Percentiles rank a stretch among this genome's conserved stretches.
Evolutionary conservation across 2,797 vertebrate species (phyloP).

Genomic region (Argyrosomus regius): DNA sequence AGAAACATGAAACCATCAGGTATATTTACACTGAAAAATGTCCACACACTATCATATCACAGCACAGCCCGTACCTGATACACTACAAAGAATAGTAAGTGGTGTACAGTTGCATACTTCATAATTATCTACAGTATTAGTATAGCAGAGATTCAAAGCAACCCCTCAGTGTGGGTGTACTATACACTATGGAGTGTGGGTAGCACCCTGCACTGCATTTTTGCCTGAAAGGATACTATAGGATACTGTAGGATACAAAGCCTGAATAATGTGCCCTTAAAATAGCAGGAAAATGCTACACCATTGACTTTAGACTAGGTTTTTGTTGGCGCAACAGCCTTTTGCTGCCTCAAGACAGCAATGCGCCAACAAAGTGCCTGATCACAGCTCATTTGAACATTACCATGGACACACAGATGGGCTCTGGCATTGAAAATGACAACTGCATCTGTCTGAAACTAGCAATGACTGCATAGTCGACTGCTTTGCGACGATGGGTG

Average conservation of each 20-base stretch:
- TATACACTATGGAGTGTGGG: neutral
- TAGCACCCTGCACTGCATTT: neutral
- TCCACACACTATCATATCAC: neutral
- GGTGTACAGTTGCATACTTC: neutral
- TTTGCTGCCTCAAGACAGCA: no score
- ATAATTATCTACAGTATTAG: neutral
- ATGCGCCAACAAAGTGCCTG: no score
- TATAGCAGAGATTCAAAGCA: neutral
- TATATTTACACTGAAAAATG: conserved; percentile 61
- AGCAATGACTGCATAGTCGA: no score
- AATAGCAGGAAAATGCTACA: no score
- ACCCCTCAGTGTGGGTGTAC: neutral
- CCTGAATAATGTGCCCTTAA: no score
- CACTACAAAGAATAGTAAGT: neutral
- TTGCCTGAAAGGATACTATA: neutral
- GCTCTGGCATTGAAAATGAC: no score
- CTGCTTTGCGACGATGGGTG: no score
- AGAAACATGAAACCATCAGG: conserved; percentile 70
- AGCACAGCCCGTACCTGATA: neutral
- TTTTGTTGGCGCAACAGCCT: no score
- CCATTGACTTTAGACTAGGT: no score
- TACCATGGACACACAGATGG: no score
- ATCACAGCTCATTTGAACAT: no score
- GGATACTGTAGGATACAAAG: neutral
- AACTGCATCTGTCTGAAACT: no score